These are phyloP conservation scores for Larimichthys crocea DNA, from an alignment of 2,113 vertebrate genomes.

Conservation along the genomic window DNA sequence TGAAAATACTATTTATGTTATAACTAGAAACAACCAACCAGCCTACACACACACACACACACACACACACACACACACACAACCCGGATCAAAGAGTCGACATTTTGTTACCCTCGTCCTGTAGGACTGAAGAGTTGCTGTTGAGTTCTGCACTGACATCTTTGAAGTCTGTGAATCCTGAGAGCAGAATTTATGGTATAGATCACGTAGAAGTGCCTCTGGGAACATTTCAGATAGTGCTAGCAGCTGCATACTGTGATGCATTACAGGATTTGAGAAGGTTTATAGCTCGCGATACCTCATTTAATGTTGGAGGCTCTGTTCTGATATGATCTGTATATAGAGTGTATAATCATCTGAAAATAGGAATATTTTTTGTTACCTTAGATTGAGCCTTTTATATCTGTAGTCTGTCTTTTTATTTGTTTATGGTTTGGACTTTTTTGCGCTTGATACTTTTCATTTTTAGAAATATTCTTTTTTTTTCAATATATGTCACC, in stretches of 20 bases:
- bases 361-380: too few species aligned
- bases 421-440: too few species aligned
- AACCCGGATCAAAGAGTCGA: not conserved
- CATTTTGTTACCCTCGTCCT: not conserved
- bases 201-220: not conserved
- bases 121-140: not conserved
- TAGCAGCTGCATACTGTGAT: not conserved
- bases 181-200: not conserved
- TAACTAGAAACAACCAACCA: not conserved
- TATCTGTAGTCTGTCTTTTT: too few species aligned
- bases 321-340: too few species aligned
- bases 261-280: not conserved
- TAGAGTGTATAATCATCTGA: too few species aligned
- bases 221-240: not conserved
- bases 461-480: too few species aligned
- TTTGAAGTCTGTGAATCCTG: not conserved
- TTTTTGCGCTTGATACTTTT: too few species aligned
- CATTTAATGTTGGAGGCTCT: too few species aligned
- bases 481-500: too few species aligned
- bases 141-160: not conserved
- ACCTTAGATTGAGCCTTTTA: too few species aligned
- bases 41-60: not conserved
- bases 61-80: not conserved
- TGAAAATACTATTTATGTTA: slow-evolving; percentile 8
- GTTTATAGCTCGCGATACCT: not conserved